These are phyloP conservation scores for Echeneis naucrates DNA, from an alignment of 2,797 vertebrate genomes.

Conservation along the genomic window DNA sequence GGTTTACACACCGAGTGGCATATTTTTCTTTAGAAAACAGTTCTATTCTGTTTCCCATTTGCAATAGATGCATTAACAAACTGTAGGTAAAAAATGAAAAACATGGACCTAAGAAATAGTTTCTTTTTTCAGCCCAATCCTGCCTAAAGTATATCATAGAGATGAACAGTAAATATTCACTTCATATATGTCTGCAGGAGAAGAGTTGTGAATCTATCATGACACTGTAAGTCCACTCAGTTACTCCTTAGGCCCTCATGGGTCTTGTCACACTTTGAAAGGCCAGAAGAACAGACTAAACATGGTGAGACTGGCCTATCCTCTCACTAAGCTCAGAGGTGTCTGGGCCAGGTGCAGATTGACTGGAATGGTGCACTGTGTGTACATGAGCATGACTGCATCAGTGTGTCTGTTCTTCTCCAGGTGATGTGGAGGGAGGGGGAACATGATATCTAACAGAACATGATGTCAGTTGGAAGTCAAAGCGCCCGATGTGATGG, in stretches of 20 bases:
- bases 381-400: conserved; percentile 24
- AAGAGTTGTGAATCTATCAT: conserved; percentile 68
- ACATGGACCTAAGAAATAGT: conserved; percentile 34
- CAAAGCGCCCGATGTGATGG: conserved; percentile 22
- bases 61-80: conserved; percentile 16
- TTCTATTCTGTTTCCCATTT: conserved; percentile 10
- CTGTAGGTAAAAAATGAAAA: conserved; percentile 36
- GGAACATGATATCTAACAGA: conserved; percentile 48
- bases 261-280: conserved; percentile 81
- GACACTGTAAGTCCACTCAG: conserved; percentile 69
- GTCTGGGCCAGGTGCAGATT: conserved; percentile 76
- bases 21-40: background rate
- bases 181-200: conserved; percentile 59
- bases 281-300: conserved; percentile 83
- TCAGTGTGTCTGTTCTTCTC: conserved; percentile 25
- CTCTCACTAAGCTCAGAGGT: conserved; percentile 75
- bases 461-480: conserved; percentile 66
- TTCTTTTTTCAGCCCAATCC: conserved; percentile 42
- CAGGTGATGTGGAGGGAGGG: conserved; percentile 57
- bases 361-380: conserved; percentile 29
- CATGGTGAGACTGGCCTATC: conserved; percentile 80
- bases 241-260: conserved; percentile 73
- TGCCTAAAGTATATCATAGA: conserved; percentile 59
- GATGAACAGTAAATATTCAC: conserved; percentile 74
- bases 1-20: background rate